A percentile compares a stretch with the other conserved stretches of the same genome.
Conservation (phyloP, 2,888 invertebrate species). For the Brachypalpus laphriformis region DNA sequence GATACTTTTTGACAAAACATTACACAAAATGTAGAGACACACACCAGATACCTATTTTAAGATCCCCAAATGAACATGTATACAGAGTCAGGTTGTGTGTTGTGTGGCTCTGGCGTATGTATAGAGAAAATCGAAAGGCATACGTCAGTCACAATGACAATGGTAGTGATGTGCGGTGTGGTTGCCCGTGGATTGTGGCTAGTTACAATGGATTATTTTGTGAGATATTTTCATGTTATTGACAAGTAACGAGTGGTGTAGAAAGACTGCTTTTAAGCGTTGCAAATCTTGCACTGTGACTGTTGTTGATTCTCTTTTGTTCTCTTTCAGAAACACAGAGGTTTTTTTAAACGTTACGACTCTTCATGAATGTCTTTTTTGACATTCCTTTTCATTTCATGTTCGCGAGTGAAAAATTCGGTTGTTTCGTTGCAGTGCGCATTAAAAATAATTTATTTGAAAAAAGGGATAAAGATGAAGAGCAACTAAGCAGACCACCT, state of each 20-base stretch:
- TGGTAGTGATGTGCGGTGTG: constrained; percentile 15
- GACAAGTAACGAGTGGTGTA: not conserved
- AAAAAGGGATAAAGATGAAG: no score
- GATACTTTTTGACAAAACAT: constrained; percentile 68
- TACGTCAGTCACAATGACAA: constrained; percentile 48
- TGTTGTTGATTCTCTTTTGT: no score
- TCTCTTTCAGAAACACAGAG: no score
- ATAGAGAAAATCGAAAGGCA: constrained; percentile 60
- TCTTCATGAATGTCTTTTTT: no score
- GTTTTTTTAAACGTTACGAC: no score
- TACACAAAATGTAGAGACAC: constrained; percentile 73
- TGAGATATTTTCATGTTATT: not conserved
- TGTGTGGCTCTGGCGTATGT: constrained; percentile 58
- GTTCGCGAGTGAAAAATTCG: no score
- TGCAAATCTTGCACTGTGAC: no score
- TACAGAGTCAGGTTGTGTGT: constrained; percentile 66
- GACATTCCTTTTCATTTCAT: no score
- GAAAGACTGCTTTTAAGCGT: no score
- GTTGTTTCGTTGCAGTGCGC: no score
- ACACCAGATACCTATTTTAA: constrained; percentile 60
- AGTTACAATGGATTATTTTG: not conserved
- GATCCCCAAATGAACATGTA: constrained; percentile 69
- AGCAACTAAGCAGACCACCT: no score
- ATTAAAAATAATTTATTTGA: no score
- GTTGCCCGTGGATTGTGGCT: not conserved